Conservation (phyloP, 2,888 invertebrate species). For the Willowsia nigromaculata region DNA sequence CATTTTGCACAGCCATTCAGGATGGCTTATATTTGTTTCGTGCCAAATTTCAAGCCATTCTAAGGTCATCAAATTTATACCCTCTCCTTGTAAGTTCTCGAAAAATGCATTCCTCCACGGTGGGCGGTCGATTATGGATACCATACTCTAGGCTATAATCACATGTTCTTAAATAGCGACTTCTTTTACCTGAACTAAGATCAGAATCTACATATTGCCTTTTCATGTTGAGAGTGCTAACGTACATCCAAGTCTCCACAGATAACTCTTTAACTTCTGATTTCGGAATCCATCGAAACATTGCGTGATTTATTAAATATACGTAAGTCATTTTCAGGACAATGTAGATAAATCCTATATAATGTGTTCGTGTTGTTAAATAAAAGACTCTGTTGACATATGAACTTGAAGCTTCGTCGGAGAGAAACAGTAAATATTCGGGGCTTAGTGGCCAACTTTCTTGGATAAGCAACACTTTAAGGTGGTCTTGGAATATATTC, state of each 20-base stretch:
- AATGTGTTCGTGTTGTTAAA: neutral
- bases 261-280: neutral
- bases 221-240: neutral
- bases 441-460: neutral
- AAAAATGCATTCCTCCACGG: constrained; percentile 41
- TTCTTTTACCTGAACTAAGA: neutral
- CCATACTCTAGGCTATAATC: neutral
- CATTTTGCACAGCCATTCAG: too few species aligned
- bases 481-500: neutral
- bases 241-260: neutral
- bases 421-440: neutral
- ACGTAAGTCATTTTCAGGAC: neutral
- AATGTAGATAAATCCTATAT: neutral
- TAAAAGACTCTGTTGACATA: neutral
- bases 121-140: constrained; percentile 10
- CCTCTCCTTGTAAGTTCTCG: too few species aligned
- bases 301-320: neutral
- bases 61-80: too few species aligned
- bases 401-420: neutral
- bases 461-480: neutral
- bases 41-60: too few species aligned
- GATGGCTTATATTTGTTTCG: too few species aligned
- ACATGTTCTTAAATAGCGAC: neutral
- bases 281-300: too few species aligned
- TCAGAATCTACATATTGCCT: neutral